A percentile compares a stretch with the other conserved stretches of the same genome.
Evolutionary conservation across 64 coral and sea anemone genomes (phyloP).

Genomic region (Montipora capricornis): DNA sequence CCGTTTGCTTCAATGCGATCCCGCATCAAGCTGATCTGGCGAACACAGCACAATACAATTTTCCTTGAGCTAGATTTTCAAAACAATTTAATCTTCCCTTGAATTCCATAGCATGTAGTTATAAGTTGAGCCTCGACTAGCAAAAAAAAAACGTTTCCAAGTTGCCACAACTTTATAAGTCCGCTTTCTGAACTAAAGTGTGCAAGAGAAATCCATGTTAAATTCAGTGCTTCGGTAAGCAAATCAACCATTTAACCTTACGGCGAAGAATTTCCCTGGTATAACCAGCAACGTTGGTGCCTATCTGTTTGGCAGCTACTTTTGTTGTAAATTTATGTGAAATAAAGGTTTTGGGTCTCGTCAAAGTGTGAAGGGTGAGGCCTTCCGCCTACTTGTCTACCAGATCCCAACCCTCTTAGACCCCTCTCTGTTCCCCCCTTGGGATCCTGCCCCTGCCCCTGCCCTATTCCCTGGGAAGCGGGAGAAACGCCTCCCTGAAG

Average conservation of each 20-base stretch:
- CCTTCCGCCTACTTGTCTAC: too few relatives aligned
- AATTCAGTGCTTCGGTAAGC: not conserved
- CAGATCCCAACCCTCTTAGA: too few relatives aligned
- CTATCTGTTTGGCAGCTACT: too few relatives aligned
- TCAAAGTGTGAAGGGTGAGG: too few relatives aligned
- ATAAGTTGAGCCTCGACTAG: not conserved
- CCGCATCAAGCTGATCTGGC: conserved; percentile 9
- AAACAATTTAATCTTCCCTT: not conserved
- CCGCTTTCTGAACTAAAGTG: not conserved
- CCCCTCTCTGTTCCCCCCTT: too few relatives aligned
- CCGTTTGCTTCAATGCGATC: conserved; percentile 72
- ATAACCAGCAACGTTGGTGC: not conserved
- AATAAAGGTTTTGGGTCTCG: too few relatives aligned
- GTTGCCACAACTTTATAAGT: not conserved
- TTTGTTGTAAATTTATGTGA: not conserved
- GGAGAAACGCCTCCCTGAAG: too few relatives aligned
- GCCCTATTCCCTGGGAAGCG: too few relatives aligned
- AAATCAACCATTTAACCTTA: not conserved
- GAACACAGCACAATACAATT: not conserved
- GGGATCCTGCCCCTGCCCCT: too few relatives aligned
- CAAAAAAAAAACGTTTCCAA: not conserved
- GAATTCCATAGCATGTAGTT: not conserved
- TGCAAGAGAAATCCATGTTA: not conserved
- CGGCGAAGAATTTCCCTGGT: not conserved
- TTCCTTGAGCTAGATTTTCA: not conserved